Percentiles rank a stretch among this genome's conserved stretches.
These are phyloP conservation scores for Nudaria mundana DNA, from an alignment of 2,888 invertebrate genomes.

Conservation along the genomic window DNA sequence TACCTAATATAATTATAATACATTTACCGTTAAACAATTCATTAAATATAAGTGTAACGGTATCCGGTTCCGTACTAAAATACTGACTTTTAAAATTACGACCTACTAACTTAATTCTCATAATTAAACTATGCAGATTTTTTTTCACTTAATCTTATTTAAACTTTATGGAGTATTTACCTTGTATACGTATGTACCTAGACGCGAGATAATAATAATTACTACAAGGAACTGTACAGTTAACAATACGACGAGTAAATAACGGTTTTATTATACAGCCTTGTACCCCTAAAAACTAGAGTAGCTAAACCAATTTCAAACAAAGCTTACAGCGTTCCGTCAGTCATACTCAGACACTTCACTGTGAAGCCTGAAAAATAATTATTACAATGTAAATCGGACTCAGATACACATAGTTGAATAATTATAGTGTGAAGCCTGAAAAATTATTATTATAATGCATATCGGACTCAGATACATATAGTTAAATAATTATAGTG, in stretches of 20 bases:
- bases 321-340: conserved; percentile 55
- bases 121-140: too few relatives aligned
- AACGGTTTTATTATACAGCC: conserved; percentile 47
- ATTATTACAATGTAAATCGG: not conserved
- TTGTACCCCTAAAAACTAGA: conserved; percentile 64
- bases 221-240: conserved; percentile 14
- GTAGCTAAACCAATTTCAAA: conserved; percentile 60
- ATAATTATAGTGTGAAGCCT: conserved; percentile 55
- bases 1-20: too few relatives aligned
- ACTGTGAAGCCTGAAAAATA: conserved; percentile 55
- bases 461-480: too few relatives aligned
- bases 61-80: too few relatives aligned
- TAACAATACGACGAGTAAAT: conserved; percentile 42
- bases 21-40: too few relatives aligned
- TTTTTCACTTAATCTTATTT: too few relatives aligned
- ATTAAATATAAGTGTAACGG: too few relatives aligned
- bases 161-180: not conserved
- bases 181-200: not conserved
- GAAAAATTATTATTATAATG: conserved; percentile 36
- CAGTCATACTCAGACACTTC: conserved; percentile 44
- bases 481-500: not conserved
- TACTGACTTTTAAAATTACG: too few relatives aligned
- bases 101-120: too few relatives aligned
- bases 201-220: conserved; percentile 11
- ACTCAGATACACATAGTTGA: too few relatives aligned